Conservation (phyloP, 2,888 invertebrate genomes). For the Drosophila setosimentum region DNA sequence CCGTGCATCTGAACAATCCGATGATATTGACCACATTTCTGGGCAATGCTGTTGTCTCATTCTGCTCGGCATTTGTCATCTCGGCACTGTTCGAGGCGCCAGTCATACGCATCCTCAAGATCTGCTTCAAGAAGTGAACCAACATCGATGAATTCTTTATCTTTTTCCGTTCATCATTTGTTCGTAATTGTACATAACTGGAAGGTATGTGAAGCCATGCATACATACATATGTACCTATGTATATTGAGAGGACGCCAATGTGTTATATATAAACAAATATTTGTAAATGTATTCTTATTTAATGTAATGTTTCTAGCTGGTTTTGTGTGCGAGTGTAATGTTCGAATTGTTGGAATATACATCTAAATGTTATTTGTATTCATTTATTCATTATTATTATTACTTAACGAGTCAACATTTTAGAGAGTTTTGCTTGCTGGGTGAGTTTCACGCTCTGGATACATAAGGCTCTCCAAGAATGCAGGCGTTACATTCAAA, state of each 20-base stretch:
- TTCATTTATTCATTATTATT: too few relatives aligned
- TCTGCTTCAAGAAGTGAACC: slow-evolving; percentile 85
- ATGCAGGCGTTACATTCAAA: slow-evolving; percentile 45
- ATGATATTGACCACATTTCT: slow-evolving; percentile 86
- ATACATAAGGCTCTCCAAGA: slow-evolving; percentile 49
- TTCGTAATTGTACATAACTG: slow-evolving; percentile 47
- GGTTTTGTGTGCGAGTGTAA: slow-evolving; percentile 51
- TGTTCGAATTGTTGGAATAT: slow-evolving; percentile 47
- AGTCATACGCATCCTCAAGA: slow-evolving; percentile 91
- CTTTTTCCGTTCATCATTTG: slow-evolving; percentile 18
- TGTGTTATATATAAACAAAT: slow-evolving; percentile 31
- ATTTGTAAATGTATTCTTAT: slow-evolving; percentile 39
- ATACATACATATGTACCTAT: slow-evolving; percentile 16
- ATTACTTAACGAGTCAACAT: neutral
- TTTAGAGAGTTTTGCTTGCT: neutral
- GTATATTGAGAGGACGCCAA: slow-evolving; percentile 47
- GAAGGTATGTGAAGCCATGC: slow-evolving; percentile 30
- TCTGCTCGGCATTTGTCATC: slow-evolving; percentile 90
- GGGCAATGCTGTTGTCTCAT: slow-evolving; percentile 92
- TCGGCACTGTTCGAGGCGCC: slow-evolving; percentile 94
- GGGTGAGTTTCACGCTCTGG: slow-evolving; percentile 29
- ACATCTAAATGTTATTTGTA: slow-evolving; percentile 25
- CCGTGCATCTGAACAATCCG: slow-evolving; percentile 91
- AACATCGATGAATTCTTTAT: slow-evolving; percentile 1
- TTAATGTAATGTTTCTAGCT: slow-evolving; percentile 52